Conservation (phyloP, 2,888 invertebrate genomes). For the Phortica magna region DNA sequence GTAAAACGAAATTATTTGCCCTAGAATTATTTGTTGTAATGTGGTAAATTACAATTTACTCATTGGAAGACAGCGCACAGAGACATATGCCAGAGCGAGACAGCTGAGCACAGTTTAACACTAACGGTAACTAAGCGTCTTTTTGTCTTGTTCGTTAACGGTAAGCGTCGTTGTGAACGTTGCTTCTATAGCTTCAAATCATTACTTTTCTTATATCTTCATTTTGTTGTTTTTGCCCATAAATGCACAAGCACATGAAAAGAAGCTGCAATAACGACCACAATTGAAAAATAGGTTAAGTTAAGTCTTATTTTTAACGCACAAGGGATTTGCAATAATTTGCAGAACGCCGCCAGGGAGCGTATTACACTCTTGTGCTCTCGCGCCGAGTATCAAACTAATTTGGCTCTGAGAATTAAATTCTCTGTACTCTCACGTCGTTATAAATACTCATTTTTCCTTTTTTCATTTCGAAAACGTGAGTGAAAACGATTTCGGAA, state of each 20-base stretch:
- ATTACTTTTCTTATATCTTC: neutral
- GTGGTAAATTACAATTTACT: constrained; percentile 35
- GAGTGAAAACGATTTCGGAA: neutral
- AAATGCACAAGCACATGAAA: neutral
- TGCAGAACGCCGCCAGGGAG: constrained; percentile 25
- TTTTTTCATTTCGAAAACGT: neutral
- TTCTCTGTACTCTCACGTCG: neutral
- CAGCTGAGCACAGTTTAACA: neutral
- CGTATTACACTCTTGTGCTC: neutral
- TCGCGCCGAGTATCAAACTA: too few species aligned
- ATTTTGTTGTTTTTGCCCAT: neutral
- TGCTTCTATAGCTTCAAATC: neutral
- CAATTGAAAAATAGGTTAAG: constrained; percentile 56
- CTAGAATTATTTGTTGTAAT: constrained; percentile 52
- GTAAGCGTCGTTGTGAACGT: too few species aligned
- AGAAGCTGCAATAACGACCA: neutral
- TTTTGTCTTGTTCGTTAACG: too few species aligned
- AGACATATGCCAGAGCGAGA: constrained; percentile 21
- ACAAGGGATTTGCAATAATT: constrained; percentile 67
- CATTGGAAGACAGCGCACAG: constrained; percentile 42
- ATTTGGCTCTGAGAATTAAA: neutral
- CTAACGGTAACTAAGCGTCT: too few species aligned
- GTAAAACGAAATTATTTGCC: constrained; percentile 45
- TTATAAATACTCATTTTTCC: neutral
- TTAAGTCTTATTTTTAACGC: constrained; percentile 69